phyloP scores from a whole-genome alignment of 2,888 invertebrate species.

The Phengaris alcon region DNA sequence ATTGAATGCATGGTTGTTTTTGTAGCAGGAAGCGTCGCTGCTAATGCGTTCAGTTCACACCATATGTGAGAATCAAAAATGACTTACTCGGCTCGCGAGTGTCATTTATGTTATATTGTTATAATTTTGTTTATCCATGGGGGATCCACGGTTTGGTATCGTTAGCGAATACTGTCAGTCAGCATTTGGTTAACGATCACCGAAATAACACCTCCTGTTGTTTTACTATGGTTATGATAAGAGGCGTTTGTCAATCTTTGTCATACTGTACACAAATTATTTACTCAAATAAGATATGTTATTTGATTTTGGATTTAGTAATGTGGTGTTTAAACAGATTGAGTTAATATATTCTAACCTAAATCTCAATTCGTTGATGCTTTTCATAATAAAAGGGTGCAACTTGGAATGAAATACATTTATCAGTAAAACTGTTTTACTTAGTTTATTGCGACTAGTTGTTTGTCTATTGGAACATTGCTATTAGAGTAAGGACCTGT shows the following conservation, averaged over 20 bases:
- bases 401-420: no score
- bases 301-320: neutral
- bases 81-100: constrained; percentile 46
- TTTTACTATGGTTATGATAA: constrained; percentile 46
- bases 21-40: constrained; percentile 55
- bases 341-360: neutral
- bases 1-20: constrained; percentile 50
- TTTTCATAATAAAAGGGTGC: no score
- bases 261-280: neutral
- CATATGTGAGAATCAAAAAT: constrained; percentile 63
- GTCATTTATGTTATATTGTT: constrained; percentile 56
- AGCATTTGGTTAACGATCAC: constrained; percentile 52
- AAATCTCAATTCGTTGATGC: neutral
- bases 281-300: constrained; percentile 6
- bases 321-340: neutral
- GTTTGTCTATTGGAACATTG: no score
- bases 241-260: constrained; percentile 37
- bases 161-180: constrained; percentile 59
- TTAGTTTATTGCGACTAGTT: no score
- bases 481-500: no score
- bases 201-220: constrained; percentile 51
- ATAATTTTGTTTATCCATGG: constrained; percentile 60
- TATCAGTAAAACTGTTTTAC: no score
- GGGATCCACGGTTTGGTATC: constrained; percentile 55
- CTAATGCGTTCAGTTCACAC: constrained; percentile 65